Evolutionary conservation across 2,113 vertebrate species (phyloP), one percentile per base, ranked within the genome.

Genomic region (Litocranius walleri): DNA sequence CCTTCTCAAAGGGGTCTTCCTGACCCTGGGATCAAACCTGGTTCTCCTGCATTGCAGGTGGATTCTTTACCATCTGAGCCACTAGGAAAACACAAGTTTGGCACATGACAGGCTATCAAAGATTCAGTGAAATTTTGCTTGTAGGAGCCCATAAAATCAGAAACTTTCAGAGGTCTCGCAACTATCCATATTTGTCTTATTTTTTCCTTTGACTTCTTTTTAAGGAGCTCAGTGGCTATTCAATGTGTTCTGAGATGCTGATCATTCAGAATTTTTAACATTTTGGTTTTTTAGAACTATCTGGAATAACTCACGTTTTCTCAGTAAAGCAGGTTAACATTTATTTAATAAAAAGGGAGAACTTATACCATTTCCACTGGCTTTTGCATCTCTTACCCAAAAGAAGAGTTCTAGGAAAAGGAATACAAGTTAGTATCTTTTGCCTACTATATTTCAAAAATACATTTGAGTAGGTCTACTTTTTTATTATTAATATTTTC

Each of bases 401-500:
- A 52, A 40, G 33, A 74, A 25, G 48, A 78, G 14, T 13, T 77
- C 29, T 19, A n/a, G 36, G 33, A 62, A 80, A 95, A 92, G 89
- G 33, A 74, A 50, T 8, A 4, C 23, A 89, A 52, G 27, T 71
- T 90, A 81, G 5, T 81, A 7, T 36, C 3, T 67, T 90, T 91
- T 67, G 43, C 56, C 40, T 54, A 48, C 71, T 45, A 0, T 86
- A 57, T 85, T 86, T 97, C 56, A 57, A 43, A 50, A 88, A 45
- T 61, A 7, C 14, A 45, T 71, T 80, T 74, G 80, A 13, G 2
- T 80, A 27, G 5, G 23, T 96, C 61, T 90, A 17, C 36, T 71
- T 80, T 80, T 78, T 87, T 59, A 61, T 95, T 84, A 64, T 92
- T 95, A 77, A 93, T 84, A 74, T 95, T 94, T 97, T 33, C 78